Base-by-base conservation (phyloP, 2,113 vertebrate species). In the Glaucomys volans region DNA sequence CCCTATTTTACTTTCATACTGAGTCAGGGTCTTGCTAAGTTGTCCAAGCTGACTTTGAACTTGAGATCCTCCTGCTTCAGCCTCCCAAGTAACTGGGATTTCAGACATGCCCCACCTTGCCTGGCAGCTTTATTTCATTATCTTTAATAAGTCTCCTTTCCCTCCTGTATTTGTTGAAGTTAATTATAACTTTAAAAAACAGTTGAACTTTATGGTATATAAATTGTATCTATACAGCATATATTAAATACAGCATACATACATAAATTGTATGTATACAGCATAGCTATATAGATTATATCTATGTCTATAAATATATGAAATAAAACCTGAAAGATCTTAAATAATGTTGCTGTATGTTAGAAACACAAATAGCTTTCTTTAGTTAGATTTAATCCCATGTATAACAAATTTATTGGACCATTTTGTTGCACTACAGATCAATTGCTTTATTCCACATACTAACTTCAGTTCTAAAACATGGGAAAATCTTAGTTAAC, bases 401-500 rank as follows among this genome's bases (percentile, higher is more conserved):
- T n/a, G 20, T 87, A 2, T 59, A 79, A 64, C 42, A 69, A 10
- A 69, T 85, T 72, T 67, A 52, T 57, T 95, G 44, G 26, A 12
- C 42, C 64, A 22, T 52, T 91, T 87, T 86, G 13, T 28, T 81
- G 26, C 35, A 80, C 62, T 18, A 2, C 71, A 59, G 57, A 66
- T 17, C 57, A 76, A 52, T 72, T 83, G 40, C 93, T 90, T 52
- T 97, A 85, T 96, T 88, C n/a, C 54, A 83, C 57, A 30, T 13
- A 32, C 81, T 85, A 79, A 52, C 28, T 95, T 30, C 44, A 83
- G n/a, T 93, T 94, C 93, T 93, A 77, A 95, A 95, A 94, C 95
- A 87, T 82, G 71, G 50, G 42, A 76, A 84, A 94, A 92, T 90
- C 87, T 95, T 92, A 64, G 74, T 85, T 95, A 95, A 91, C 90